These are phyloP conservation scores for Campoletis raptor DNA, from an alignment of 2,888 invertebrate genomes.

Conservation along the genomic window DNA sequence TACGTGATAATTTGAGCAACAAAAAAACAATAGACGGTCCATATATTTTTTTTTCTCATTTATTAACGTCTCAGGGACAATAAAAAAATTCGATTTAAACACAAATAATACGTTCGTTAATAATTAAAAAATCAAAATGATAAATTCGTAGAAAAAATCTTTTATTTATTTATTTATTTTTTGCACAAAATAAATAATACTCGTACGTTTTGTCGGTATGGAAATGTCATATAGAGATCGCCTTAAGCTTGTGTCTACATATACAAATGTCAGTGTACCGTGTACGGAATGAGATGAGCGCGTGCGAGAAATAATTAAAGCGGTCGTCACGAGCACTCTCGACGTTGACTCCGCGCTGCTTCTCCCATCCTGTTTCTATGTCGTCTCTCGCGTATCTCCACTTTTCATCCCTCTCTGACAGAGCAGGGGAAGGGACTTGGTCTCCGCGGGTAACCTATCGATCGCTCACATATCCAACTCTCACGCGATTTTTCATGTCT, in stretches of 20 bases:
- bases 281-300: constrained; percentile 49
- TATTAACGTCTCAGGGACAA: no score
- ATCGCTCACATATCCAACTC: constrained; percentile 43
- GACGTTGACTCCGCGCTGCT: constrained; percentile 41
- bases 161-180: no score
- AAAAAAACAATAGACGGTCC: no score
- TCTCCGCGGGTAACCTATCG: constrained; percentile 46
- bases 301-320: constrained; percentile 59
- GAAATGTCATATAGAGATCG: constrained; percentile 3
- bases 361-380: constrained; percentile 33
- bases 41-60: no score
- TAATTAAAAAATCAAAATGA: no score
- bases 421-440: not conserved
- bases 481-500: constrained; percentile 17
- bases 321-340: constrained; percentile 60
- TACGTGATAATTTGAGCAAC: no score
- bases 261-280: constrained; percentile 10
- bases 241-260: not conserved
- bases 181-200: not conserved
- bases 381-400: constrained; percentile 15
- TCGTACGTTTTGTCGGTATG: not conserved
- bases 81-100: no score
- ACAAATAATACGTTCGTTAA: no score
- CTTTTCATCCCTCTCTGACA: constrained; percentile 34
- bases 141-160: no score